A percentile compares a stretch with the other conserved stretches of the same genome.
phyloP scores from a whole-genome alignment of 2,797 vertebrate species.

The Karalla daura region DNA sequence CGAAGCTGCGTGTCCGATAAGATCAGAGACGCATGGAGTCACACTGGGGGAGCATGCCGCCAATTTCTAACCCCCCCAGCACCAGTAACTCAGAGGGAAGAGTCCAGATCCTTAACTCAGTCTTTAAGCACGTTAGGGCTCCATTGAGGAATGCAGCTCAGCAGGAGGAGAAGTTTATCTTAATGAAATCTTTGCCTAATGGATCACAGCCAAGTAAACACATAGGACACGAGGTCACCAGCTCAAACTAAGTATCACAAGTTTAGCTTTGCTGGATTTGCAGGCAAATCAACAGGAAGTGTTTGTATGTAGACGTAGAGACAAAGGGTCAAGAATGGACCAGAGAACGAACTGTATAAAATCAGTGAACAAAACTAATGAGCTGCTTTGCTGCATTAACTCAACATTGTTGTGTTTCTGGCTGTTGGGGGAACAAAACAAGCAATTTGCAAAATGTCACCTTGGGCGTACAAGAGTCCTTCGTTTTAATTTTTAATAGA shows the following conservation, averaged over 20 bases:
- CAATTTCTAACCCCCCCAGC: not conserved
- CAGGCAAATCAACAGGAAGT: no score
- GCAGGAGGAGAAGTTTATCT: not conserved
- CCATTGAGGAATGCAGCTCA: not conserved
- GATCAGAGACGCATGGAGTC: conserved; percentile 33
- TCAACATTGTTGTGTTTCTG: not conserved
- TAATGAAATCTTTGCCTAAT: not conserved
- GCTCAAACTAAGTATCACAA: not conserved
- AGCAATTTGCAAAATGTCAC: not conserved
- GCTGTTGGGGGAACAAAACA: not conserved
- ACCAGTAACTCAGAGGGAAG: not conserved
- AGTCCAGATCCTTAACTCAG: not conserved
- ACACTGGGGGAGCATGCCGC: conserved; percentile 1
- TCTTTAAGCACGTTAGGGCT: not conserved
- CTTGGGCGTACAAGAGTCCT: not conserved
- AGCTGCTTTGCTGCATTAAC: not conserved
- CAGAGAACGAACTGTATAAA: not conserved
- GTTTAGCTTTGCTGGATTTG: no score
- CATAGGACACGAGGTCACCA: not conserved
- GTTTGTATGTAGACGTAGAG: not conserved
- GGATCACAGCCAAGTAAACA: not conserved
- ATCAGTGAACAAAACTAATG: not conserved
- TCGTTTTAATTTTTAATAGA: not conserved
- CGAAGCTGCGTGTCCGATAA: conserved; percentile 24
- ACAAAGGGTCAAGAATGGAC: not conserved